Base-by-base conservation (phyloP, 2,113 vertebrate species). In the Petroica traversi region DNA sequence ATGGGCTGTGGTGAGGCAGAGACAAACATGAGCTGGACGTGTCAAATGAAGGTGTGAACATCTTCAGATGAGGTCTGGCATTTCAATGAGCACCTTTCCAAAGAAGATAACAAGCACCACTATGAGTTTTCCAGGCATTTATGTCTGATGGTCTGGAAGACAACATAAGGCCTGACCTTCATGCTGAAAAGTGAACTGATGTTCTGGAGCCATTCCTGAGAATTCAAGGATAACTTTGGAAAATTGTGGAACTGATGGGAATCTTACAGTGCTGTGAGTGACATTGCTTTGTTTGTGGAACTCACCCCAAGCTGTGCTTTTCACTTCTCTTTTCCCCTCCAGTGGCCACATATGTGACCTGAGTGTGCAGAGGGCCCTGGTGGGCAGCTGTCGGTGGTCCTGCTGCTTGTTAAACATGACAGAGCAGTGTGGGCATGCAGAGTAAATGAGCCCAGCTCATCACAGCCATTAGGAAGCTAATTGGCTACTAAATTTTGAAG, bases 381-480 rank as follows among this genome's bases (percentile, higher is more conserved):
- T 57, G 79, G 79, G 73, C 67, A 88, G 36, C 82, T 49, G 14
- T 77, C 14, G 7, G 85, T 84, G 92, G 62, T 88, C 80, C 89
- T 51, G 38, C 58, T 76, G 57, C 87, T 63, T 63, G 57, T 85
- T 83, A 43, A 92, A 69, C 74, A 31, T 54, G 82, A 22, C 80
- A 71, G 77, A 34, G 33, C 55, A 68, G 68, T 14, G 55, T 52
- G 67, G 51, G 87, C 38, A 52, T 80, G 93, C 64, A 59, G 79
- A 55, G 48, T 25, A 85, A 96, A 85, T 29, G 83, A 86, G 29
- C 3, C 51, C 74, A 59, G 88, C 49, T 94, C 92, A 86, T 91
- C 89, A 20, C 5, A 84, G 85, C 88, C 76, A 88, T 95, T 59
- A 33, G 85, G 79, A 75, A 95, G 40, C 46, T 91, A 95, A 96